Evolutionary conservation across 2,113 vertebrate species (phyloP), one percentile per base, ranked within the genome.

Genomic region (Otocyon megalotis): DNA sequence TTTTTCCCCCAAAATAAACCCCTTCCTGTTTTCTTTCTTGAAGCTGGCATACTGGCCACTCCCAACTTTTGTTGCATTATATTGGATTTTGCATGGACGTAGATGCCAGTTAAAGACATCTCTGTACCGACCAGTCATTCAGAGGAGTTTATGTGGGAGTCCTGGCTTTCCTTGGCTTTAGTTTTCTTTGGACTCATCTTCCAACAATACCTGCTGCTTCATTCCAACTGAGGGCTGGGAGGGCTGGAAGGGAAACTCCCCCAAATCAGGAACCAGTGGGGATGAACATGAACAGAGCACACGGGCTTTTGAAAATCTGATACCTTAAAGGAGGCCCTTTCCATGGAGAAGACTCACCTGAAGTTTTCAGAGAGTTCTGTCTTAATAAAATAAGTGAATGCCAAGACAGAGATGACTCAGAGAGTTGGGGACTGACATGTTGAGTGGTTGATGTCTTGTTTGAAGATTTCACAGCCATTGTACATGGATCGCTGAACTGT

Each of bases 401-500:
- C 82, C 54, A n/a, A 83, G 81, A 63, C 5, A 37, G 80, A 20
- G 35, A 74, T 53, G 37, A 95, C 62, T 6, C 19, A 43, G 95
- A 83, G 87, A 60, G 83, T 91, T 22, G 0, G 86, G 95, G 92
- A 60, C 53, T 87, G 72, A 26, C 92, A 58, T 76, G 77, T 53
- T 1, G 16, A 86, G 30, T 28, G 35, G 54, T 28, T 7, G 8
- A 15, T 80, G 15, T 69, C 80, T 88, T 62, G 54, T 77, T 85
- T 90, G 96, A 88, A 69, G 48, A 76, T 53, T 93, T 92, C 81
- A 93, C 7, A 92, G 93, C 5, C 43, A 13, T 4, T 95, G 19
- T 81, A 90, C 32, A 43, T 97, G 85, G 53, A 77, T 96, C 53
- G 11, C 30, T 97, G 69, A 89, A 53, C 0, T 24, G 24, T 62